Conservation (phyloP, 2,797 vertebrate species). For the Eulemur rubriventer region DNA sequence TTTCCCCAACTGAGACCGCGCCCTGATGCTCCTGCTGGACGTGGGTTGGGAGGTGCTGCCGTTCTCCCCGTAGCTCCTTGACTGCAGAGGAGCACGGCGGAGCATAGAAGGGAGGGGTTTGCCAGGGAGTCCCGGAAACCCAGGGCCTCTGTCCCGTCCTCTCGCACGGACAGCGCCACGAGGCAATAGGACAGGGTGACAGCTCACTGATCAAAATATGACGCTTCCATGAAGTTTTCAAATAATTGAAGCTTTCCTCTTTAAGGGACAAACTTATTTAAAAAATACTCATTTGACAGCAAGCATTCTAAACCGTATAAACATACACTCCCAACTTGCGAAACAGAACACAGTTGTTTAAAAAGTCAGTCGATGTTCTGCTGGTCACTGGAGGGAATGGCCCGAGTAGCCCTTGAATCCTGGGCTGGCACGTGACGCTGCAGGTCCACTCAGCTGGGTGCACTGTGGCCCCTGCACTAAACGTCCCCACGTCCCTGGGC, state of each 20-base stretch:
- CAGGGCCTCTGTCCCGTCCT: rapidly evolving
- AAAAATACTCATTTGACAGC: background rate
- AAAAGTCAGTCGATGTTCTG: rapidly evolving
- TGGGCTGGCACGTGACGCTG: rapidly evolving
- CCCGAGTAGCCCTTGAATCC: rapidly evolving
- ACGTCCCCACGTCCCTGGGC: background rate
- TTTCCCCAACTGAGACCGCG: background rate
- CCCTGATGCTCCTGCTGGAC: background rate
- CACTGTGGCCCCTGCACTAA: rapidly evolving
- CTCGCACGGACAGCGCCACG: rapidly evolving
- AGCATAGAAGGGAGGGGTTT: rapidly evolving
- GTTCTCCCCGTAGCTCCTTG: rapidly evolving
- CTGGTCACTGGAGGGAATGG: rapidly evolving
- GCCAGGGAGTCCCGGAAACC: rapidly evolving
- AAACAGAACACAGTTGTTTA: background rate
- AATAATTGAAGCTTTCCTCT: background rate
- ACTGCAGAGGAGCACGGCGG: rapidly evolving
- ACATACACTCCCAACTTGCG: background rate
- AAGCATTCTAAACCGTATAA: background rate
- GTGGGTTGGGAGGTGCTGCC: background rate
- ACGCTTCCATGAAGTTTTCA: background rate
- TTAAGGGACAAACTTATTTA: background rate
- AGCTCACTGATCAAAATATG: rapidly evolving
- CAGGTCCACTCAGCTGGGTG: rapidly evolving
- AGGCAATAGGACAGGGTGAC: rapidly evolving